These are phyloP conservation scores for Serrognathus titanus DNA, from an alignment of 2,888 invertebrate species.

Conservation along the genomic window DNA sequence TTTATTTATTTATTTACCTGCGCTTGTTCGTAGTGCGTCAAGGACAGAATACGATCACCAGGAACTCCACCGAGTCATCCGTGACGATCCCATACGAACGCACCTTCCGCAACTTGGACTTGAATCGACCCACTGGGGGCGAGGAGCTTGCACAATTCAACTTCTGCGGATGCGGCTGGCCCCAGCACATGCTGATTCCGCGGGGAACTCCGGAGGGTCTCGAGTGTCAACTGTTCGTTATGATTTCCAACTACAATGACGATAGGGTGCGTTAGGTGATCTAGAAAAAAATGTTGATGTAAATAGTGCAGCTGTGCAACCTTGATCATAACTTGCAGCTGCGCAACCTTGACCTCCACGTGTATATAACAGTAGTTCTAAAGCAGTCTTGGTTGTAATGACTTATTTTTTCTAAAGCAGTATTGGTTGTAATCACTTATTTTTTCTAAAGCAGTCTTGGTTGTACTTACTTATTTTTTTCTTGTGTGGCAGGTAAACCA, in stretches of 20 bases:
- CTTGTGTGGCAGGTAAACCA: slow-evolving; percentile 47
- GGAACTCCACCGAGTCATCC: slow-evolving; percentile 67
- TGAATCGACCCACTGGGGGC: slow-evolving; percentile 57
- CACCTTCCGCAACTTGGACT: slow-evolving; percentile 71
- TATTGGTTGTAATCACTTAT: too few species aligned
- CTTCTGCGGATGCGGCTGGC: slow-evolving; percentile 89
- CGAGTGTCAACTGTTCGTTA: slow-evolving; percentile 67
- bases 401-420: too few species aligned
- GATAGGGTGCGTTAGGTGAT: slow-evolving; percentile 63
- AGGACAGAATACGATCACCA: slow-evolving; percentile 64
- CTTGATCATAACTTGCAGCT: too few species aligned
- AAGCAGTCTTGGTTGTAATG: too few species aligned
- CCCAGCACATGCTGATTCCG: slow-evolving; percentile 75
- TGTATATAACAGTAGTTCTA: too few species aligned
- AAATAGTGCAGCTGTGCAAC: too few species aligned
- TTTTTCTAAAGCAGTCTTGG: too few species aligned
- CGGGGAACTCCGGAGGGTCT: slow-evolving; percentile 67
- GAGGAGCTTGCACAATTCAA: slow-evolving; percentile 59
- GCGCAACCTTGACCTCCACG: too few species aligned
- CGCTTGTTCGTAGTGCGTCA: slow-evolving; percentile 54
- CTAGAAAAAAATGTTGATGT: too few species aligned
- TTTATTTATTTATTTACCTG: neutral
- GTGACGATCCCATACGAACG: slow-evolving; percentile 81
- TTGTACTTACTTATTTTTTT: neutral
- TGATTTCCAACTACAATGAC: slow-evolving; percentile 70